Base-by-base conservation (phyloP, 2,797 vertebrate species). In the Paratrypauchen microcephalus region DNA sequence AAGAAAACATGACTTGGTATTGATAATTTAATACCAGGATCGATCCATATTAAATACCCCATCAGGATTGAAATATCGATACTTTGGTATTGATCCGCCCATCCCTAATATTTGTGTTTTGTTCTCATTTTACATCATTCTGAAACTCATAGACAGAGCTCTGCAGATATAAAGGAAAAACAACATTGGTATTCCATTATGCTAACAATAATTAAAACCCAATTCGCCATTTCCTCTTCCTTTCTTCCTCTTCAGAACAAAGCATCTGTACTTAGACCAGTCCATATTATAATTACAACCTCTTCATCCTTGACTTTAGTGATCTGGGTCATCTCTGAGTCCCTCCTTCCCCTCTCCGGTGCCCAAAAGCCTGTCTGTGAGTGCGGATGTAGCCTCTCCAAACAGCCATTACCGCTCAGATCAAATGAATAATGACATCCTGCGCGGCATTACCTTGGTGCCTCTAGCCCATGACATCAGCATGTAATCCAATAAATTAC, bases 401-500 rank as follows among this genome's bases (percentile, higher is more conserved):
- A 82, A 70, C 5, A 75, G 63, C 71, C 73, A 81, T 81, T 79
- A 67, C 76, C 75, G 23, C 60, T 71, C 66, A 61, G 55, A 79
- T 79, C 61, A 74, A 66, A 85, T 81, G 80, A 82, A 78, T 74
- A 77, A 85, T 76, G 82, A 74, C 78, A 80, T 69, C 63, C 68
- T 70, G 65, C 75, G 71, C 77, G 65, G 47, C 73, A 73, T 79
- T 77, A 80, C 66, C 69, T 65, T 5, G 18, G 75, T 66, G 71
- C 79, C 72, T 84, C 81, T 69, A 80, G 74, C 69, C 74, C 68
- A 61, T 77, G 86, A 83, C 83, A 86, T 72, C 81, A 69, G 68
- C 60, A 78, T 65, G 72, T 79, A 86, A 88, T 83, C 62, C 19
- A 84, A 84, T 84, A 84, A 74, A 82, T 85, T 69, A 77, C 70